Base-by-base conservation (phyloP, 2,113 vertebrate genomes). In the Coryphaenoides rupestris region DNA sequence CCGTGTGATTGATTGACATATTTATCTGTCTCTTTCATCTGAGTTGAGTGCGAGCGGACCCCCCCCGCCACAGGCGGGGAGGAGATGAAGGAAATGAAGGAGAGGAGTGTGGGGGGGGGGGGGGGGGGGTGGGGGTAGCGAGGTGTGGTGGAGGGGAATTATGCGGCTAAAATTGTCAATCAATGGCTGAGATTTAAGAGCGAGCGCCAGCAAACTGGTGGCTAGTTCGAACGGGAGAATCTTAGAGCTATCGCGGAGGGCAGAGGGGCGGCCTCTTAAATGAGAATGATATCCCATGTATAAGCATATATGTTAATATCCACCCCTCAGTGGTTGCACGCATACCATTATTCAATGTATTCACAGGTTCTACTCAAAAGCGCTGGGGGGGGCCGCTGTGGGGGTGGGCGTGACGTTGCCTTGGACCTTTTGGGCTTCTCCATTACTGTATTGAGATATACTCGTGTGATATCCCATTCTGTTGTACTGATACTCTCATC, bases 91-190 rank as follows among this genome's bases (percentile, higher is more conserved):
- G 33, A 40, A 10, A 40, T 40, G 33, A 40, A 10, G 33, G 33
- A 12, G 7, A 40, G 9, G 3, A 12, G 46, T 2, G n/a, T n/a
- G n/a, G n/a, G n/a, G n/a, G n/a, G n/a, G n/a, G n/a, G n/a, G n/a
- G n/a, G 12, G 2, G 46, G 46, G 2, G 46, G 17, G 15, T 5
- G 47, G 47, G 15, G 3, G 47, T 2, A 16, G 47, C 76, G 88
- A 9, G 86, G 89, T 4, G 87, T 92, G 89, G n/a, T n/a, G 88
- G 90, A 91, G 89, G 89, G 87, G 92, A 93, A 94, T 94, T 94
- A 94, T 92, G 90, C 90, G 89, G 91, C 91, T 88, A 86, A 95
- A 94, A 95, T 93, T 95, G 94, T 93, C 92, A 92, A 94, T 96
- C 94, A 94, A n/a, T 89, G 84, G 89, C 88, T 85, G 81, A 90